Conservation (phyloP, 2,888 invertebrate species). For the Fabriciana adippe region DNA sequence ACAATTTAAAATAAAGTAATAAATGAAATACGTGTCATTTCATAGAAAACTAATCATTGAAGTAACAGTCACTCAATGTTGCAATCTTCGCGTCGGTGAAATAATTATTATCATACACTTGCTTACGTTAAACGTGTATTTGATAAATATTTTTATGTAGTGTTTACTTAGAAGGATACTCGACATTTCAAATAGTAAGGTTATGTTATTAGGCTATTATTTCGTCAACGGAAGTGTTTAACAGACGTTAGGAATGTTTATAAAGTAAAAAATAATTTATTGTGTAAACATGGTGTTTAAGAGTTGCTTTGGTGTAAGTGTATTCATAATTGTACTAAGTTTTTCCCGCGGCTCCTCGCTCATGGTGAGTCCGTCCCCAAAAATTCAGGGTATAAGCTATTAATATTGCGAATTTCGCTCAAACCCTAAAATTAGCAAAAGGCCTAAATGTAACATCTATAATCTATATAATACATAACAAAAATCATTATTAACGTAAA, state of each 20-base stretch:
- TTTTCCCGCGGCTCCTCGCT: too few relatives aligned
- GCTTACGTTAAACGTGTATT: conserved; percentile 7
- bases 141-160: background rate
- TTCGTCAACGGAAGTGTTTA: background rate
- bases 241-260: background rate
- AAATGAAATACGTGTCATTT: conserved; percentile 39
- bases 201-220: background rate
- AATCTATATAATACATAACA: too few relatives aligned
- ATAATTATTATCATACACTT: conserved; percentile 25
- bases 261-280: background rate
- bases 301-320: conserved; percentile 5
- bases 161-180: background rate
- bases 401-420: too few relatives aligned
- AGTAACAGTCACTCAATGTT: conserved; percentile 37
- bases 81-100: conserved; percentile 25
- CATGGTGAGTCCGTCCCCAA: too few relatives aligned
- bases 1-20: background rate
- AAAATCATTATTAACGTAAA: background rate
- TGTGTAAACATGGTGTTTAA: conserved; percentile 1
- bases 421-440: too few relatives aligned
- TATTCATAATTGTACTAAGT: background rate
- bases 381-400: too few relatives aligned
- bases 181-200: too few relatives aligned
- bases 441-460: too few relatives aligned
- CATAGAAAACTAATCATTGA: conserved; percentile 40